phyloP scores from a whole-genome alignment of 2,113 vertebrate species.

The Trochalopteron elliotii region DNA sequence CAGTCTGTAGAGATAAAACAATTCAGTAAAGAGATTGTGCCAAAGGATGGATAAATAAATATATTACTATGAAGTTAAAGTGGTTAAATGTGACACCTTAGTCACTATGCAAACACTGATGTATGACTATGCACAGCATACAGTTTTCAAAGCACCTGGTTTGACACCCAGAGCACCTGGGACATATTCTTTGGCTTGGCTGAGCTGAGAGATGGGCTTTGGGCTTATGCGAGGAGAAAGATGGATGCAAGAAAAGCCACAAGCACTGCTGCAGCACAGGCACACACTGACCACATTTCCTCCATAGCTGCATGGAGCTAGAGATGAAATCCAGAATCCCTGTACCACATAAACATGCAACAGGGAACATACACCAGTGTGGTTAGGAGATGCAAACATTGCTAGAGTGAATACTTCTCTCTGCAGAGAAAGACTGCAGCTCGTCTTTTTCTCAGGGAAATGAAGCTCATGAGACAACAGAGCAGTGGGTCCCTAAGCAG shows the following conservation, averaged over 20 bases:
- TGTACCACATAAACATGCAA: neutral
- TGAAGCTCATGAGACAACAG: neutral
- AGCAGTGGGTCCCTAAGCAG: neutral
- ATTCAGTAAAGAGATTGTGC: neutral
- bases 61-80: neutral
- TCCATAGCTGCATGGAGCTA: neutral
- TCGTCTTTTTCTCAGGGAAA: neutral
- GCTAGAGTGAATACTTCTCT: neutral
- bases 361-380: accelerated
- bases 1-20: neutral
- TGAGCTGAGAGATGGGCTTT: neutral
- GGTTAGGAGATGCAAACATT: neutral
- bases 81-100: neutral
- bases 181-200: neutral
- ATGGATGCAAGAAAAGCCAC: neutral
- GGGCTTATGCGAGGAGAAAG: neutral
- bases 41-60: neutral
- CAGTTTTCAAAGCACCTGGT: neutral
- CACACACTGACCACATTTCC: neutral
- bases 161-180: neutral
- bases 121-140: neutral
- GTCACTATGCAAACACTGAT: neutral
- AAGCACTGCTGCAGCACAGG: accelerated
- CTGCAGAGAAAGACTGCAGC: no score
- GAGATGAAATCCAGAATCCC: neutral